phyloP scores from a whole-genome alignment of 2,797 vertebrate genomes.

The Coracias cyanogaster region DNA sequence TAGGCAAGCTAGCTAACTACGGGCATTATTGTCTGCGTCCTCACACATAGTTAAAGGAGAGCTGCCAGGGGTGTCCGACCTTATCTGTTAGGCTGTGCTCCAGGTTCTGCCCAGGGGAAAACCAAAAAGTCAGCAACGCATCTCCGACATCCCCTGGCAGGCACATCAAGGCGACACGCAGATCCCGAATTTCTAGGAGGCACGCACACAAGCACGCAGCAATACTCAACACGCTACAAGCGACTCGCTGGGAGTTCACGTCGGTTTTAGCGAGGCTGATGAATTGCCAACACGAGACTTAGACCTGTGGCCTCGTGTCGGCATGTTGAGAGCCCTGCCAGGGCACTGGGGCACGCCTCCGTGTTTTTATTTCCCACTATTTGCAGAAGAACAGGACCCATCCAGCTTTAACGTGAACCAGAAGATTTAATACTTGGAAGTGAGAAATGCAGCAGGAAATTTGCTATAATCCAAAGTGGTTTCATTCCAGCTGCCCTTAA shows the following conservation, averaged over 20 bases:
- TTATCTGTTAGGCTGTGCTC: constrained; percentile 56
- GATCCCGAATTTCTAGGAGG: neutral
- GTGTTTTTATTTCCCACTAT: neutral
- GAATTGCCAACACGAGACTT: neutral
- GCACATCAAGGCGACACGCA: neutral
- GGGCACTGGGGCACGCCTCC: neutral
- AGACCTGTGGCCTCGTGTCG: accelerated
- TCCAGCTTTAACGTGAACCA: accelerated
- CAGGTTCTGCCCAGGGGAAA: constrained; percentile 43
- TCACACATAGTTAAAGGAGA: neutral
- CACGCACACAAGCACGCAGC: neutral
- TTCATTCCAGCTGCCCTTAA: neutral
- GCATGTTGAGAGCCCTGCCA: neutral
- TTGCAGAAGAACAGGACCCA: neutral
- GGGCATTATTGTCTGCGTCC: neutral
- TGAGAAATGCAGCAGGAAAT: neutral
- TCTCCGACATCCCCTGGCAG: constrained; percentile 31
- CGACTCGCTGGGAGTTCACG: neutral
- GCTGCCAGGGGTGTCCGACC: neutral
- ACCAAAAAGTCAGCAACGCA: neutral
- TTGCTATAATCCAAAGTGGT: neutral
- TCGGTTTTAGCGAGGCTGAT: accelerated
- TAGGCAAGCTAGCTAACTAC: neutral
- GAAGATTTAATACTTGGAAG: neutral
- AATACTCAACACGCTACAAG: accelerated